Evolutionary conservation across 1,140 invertebrate genomes (phyloP).

Genomic region (Drosophila erecta): DNA sequence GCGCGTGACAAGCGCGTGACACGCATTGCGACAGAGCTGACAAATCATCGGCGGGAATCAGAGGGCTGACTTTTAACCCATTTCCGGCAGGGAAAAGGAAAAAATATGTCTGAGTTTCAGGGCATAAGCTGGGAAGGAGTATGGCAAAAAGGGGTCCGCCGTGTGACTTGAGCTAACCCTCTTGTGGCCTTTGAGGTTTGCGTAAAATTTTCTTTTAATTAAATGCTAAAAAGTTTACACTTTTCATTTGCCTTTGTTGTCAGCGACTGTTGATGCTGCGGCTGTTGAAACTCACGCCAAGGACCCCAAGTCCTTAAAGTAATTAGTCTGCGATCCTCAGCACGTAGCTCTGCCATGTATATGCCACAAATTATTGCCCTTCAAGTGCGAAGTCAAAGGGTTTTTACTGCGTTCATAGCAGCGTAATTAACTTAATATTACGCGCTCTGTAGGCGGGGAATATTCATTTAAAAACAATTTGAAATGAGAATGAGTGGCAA

Average conservation of each 20-base stretch:
- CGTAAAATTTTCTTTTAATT: slow-evolving; percentile 69
- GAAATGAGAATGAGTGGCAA: no score
- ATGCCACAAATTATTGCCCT: slow-evolving; percentile 48
- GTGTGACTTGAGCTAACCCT: not conserved
- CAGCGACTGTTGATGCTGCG: slow-evolving; percentile 6
- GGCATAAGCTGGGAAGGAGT: not conserved
- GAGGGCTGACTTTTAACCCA: slow-evolving; percentile 6
- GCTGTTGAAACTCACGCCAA: slow-evolving; percentile 15
- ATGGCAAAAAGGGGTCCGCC: not conserved
- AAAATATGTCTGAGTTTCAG: not conserved
- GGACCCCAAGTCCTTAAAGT: slow-evolving; percentile 40
- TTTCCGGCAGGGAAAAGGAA: not conserved
- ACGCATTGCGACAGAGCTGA: slow-evolving; percentile 49
- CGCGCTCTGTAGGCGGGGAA: not conserved
- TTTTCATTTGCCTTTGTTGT: slow-evolving; percentile 38
- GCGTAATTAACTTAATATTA: not conserved
- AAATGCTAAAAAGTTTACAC: slow-evolving; percentile 67
- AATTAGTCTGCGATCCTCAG: slow-evolving; percentile 54
- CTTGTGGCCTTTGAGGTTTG: slow-evolving; percentile 29
- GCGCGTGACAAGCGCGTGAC: slow-evolving; percentile 49
- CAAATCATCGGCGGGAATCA: slow-evolving; percentile 31
- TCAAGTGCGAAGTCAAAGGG: slow-evolving; percentile 31
- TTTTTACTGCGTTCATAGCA: not conserved
- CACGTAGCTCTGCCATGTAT: slow-evolving; percentile 9
- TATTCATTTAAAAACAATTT: not conserved